Conservation (phyloP, 2,797 vertebrate genomes). For the Babyrousa celebensis region DNA sequence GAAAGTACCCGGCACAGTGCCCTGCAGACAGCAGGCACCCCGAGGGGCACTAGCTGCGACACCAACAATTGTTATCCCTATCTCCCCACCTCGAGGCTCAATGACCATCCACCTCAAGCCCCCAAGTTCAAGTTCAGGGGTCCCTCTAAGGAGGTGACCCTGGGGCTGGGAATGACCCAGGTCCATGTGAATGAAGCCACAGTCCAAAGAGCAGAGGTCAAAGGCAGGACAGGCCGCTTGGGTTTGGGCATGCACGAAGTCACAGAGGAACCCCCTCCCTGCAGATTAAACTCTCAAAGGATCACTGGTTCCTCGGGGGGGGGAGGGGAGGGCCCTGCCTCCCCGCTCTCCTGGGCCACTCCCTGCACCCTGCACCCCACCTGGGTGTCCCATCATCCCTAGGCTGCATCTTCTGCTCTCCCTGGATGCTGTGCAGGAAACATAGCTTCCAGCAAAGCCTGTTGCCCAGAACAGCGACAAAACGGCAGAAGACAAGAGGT, state of each 20-base stretch:
- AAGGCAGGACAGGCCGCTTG: background rate
- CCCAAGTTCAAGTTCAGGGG: background rate
- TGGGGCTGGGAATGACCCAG: fast-evolving
- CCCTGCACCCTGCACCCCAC: fast-evolving
- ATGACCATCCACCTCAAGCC: too few relatives aligned
- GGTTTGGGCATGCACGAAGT: background rate
- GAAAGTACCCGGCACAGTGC: too few relatives aligned
- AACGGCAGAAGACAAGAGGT: background rate
- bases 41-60: background rate
- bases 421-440: fast-evolving
- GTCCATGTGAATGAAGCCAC: background rate
- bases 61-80: fast-evolving
- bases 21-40: background rate
- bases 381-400: fast-evolving
- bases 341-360: fast-evolving
- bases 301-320: background rate
- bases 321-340: fast-evolving
- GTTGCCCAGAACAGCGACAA: fast-evolving
- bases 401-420: background rate
- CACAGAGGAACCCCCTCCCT: background rate
- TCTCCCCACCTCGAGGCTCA: background rate
- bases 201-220: background rate
- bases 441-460: background rate
- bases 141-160: background rate
- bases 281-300: background rate